Percentiles rank a stretch among this genome's conserved stretches.
These are phyloP conservation scores for Microcebus murinus DNA, from an alignment of 2,113 vertebrate genomes.

Conservation along the genomic window DNA sequence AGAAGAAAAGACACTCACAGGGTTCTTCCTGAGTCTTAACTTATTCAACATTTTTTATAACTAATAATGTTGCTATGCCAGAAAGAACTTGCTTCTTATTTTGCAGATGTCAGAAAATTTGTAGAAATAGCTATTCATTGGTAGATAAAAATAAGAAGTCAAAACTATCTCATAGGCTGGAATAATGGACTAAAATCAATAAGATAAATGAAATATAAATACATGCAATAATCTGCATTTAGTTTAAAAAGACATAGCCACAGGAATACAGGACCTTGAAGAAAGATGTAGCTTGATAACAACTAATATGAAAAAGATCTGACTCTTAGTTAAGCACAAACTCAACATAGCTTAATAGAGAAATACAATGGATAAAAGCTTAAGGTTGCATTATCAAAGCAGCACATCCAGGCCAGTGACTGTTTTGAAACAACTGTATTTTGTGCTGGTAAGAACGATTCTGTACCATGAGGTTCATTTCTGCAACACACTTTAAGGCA, in stretches of 20 bases:
- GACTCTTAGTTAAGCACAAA: neutral
- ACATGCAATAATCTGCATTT: neutral
- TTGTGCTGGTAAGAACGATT: neutral
- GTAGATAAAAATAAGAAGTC: constrained; percentile 10
- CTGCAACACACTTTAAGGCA: neutral
- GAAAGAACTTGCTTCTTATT: neutral
- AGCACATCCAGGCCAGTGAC: neutral
- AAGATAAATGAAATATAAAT: neutral
- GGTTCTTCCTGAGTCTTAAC: neutral
- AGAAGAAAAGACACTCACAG: neutral
- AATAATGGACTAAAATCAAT: neutral
- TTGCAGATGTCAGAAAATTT: neutral
- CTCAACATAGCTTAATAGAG: neutral
- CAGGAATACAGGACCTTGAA: neutral
- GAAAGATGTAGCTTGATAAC: neutral
- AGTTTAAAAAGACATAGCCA: neutral
- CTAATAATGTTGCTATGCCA: neutral
- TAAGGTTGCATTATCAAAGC: neutral
- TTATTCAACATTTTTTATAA: neutral
- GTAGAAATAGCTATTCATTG: neutral
- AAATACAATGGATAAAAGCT: neutral
- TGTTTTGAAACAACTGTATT: neutral
- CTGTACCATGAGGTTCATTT: neutral
- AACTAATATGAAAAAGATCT: neutral
- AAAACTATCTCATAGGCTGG: neutral